These are phyloP conservation scores for Dasypogon diadema DNA, from an alignment of 2,888 invertebrate genomes.

Conservation along the genomic window DNA sequence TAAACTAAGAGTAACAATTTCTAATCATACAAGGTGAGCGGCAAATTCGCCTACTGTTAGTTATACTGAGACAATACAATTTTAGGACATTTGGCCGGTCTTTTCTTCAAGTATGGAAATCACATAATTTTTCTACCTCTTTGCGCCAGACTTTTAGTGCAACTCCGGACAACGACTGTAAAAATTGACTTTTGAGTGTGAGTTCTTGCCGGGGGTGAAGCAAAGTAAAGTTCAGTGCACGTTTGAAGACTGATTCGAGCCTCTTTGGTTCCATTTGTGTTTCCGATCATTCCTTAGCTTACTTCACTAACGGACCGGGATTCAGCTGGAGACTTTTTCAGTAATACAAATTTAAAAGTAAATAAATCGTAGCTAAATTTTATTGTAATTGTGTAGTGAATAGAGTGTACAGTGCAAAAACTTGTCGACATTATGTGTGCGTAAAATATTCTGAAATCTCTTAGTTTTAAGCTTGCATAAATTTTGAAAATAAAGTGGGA, in stretches of 20 bases:
- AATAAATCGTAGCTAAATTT: constrained; percentile 25
- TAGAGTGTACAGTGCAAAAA: constrained; percentile 17
- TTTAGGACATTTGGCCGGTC: no score
- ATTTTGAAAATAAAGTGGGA: constrained; percentile 46
- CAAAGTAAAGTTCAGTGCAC: no score
- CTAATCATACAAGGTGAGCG: no score
- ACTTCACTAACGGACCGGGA: background rate
- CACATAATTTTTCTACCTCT: constrained; percentile 26
- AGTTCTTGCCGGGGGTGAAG: no score
- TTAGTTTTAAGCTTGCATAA: constrained; percentile 34
- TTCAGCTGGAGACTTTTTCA: no score
- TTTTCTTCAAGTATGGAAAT: no score
- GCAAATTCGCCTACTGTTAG: background rate
- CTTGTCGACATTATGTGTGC: background rate
- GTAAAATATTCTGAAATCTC: background rate
- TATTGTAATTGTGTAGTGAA: constrained; percentile 11
- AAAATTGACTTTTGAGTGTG: no score
- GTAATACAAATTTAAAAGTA: background rate
- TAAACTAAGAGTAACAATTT: background rate
- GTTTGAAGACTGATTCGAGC: no score
- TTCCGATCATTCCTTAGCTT: no score
- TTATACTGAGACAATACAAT: constrained; percentile 29
- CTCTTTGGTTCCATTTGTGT: no score
- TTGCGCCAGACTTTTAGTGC: background rate
- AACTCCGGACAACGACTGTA: no score